Base-by-base conservation (phyloP, 2,113 vertebrate genomes). In the Suricata suricatta region DNA sequence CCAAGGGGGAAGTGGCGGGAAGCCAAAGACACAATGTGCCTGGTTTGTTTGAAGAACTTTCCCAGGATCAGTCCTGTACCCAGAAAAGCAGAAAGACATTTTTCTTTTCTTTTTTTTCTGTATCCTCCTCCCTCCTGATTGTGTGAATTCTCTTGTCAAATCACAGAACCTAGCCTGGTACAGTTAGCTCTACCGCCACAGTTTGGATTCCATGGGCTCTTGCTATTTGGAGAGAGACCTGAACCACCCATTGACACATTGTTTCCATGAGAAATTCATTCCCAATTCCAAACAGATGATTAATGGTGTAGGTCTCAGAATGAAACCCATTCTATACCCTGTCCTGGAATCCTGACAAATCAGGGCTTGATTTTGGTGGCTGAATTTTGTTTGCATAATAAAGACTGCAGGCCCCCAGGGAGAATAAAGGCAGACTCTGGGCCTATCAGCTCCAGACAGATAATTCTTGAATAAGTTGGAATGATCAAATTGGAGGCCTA, bases 11-110 rank as follows among this genome's bases (percentile, higher is more conserved):
- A 16, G 14, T 69, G 93, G 69, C 33, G 35, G 83, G 76, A 82
- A 81, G 69, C 31, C 74, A 80, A 69, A 93, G 63, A 80, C 4
- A n/a, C 2, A 29, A 13, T 0, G 16, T 21, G 23, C 47, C 81
- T 57, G 33, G n/a, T 68, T 96, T 92, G 88, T 82, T 94, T 91
- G 31, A 69, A 38, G 52, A 83, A 93, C 74, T 93, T 97, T 94
- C 93, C 76, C 90, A 92, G 87, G 84, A 52, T 68, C 3, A 11
- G 76, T 41, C 44, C 68, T 33, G 31, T 3, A 31, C 4, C 52
- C 74, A 57, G 35, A 44, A 87, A 91, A 79, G 38, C 44, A 68
- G 15, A 89, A 74, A 38, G 38, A 68, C 1, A 0, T 47, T 83
- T 38, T 77, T 25, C 72, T 64, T 87, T 50, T 33, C 38, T 47